These are phyloP conservation scores for Pogoniulus pusillus DNA, from an alignment of 2,797 vertebrate species.

Conservation along the genomic window DNA sequence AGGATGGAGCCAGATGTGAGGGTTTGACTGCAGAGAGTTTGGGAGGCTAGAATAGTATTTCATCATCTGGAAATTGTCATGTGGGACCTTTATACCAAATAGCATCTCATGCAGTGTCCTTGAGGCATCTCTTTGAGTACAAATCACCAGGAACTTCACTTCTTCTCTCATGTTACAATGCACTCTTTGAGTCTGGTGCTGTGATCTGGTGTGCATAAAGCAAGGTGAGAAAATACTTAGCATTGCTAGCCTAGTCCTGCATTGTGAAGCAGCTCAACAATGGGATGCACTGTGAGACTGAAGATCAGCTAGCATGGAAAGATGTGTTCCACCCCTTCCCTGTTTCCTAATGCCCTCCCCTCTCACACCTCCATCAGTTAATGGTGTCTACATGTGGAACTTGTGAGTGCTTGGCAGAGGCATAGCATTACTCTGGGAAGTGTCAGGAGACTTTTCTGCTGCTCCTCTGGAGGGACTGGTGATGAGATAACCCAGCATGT, in stretches of 20 bases:
- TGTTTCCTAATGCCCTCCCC: constrained; percentile 5
- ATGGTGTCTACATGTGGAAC: background rate
- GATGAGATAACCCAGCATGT: background rate
- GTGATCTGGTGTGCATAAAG: constrained; percentile 39
- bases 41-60: background rate
- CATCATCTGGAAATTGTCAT: background rate
- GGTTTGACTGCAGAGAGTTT: background rate
- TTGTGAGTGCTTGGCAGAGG: background rate
- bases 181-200: constrained; percentile 42
- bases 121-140: constrained; percentile 9
- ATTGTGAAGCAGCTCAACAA: constrained; percentile 1
- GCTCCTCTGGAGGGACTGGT: background rate
- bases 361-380: background rate
- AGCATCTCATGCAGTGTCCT: background rate
- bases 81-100: constrained; percentile 20
- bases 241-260: background rate
- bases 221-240: background rate
- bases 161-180: background rate
- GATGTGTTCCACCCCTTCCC: background rate
- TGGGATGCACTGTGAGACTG: background rate
- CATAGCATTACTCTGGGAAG: background rate
- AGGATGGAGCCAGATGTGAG: background rate
- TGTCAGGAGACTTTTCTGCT: background rate
- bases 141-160: background rate
- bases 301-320: constrained; percentile 13